Evolutionary conservation across 2,797 vertebrate genomes (phyloP).

Genomic region (Myiothlypis coronata): DNA sequence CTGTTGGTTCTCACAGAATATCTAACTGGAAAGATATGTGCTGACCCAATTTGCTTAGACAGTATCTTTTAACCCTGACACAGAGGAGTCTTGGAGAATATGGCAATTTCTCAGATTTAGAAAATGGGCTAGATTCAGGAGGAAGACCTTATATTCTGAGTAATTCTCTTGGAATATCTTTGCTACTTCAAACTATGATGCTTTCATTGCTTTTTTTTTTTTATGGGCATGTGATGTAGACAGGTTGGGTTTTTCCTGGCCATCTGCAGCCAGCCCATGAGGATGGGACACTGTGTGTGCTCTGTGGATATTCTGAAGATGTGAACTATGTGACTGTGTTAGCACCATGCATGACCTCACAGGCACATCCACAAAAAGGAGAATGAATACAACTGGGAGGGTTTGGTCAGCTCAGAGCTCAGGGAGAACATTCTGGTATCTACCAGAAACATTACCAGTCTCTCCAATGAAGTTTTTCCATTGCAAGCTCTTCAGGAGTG

Average conservation of each 20-base stretch:
- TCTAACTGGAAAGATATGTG: not conserved
- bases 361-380: not conserved
- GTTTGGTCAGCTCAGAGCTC: not conserved
- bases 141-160: not conserved
- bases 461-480: not conserved
- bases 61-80: not conserved
- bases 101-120: not conserved
- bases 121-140: not conserved
- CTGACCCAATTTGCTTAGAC: not conserved
- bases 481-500: not conserved
- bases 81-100: not conserved
- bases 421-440: not conserved
- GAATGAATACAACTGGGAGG: not conserved
- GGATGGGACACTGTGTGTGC: not conserved
- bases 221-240: not conserved
- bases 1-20: not conserved
- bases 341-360: not conserved
- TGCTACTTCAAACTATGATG: not conserved
- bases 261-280: not conserved
- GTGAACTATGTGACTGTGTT: not conserved
- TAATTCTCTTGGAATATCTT: not conserved
- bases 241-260: not conserved
- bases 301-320: not conserved
- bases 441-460: not conserved
- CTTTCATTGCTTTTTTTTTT: not conserved